Evolutionary conservation across 2,888 invertebrate species (phyloP), one percentile per base, ranked within the genome.

Genomic region (Exephanes ischioxanthus): DNA sequence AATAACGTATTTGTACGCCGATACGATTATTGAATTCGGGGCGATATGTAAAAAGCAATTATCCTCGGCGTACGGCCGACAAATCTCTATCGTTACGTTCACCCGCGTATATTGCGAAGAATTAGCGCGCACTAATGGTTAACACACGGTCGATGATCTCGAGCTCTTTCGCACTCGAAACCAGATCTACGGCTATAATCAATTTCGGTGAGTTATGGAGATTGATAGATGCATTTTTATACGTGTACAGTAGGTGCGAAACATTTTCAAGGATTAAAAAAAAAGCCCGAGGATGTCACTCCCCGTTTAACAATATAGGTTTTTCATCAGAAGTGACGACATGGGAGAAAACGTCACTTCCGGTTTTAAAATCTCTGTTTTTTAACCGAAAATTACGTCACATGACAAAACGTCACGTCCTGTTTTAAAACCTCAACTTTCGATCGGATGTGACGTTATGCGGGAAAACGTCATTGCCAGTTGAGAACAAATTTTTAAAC

Each of bases 1-100:
- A 26, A 26, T 26, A 26, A 26, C 26, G 26, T 3, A 3, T 11
- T 11, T 11, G 33, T 14, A 19, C 51, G 55, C 7, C 55, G 53
- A 67, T n/a, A 2, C 48, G 58, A 26, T 78, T 58, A 83, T 83
- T 58, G 67, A 72, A 77, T 78, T 83, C 58, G 71, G 61, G 51
- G 16, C 19, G 48, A 4, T 48, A 72, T 55, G 14, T 71, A 71
- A 78, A 77, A 77, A 72, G 78, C 73, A 72, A 68, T 78, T 78
- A 72, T 68, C 22, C 16, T 45, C 61, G 53, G 67, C 72, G 71
- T 30, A 51, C 55, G 63, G 0, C 61, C 26, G 22, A 71, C 11
- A 19, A 7, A 55, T 55, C 71, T 30, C 33, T 53, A 71, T 30
- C n/a, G n/a, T 19, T 26, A 33, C 53, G 16, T n/a, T 53, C 45